Conservation (phyloP, 2,113 vertebrate genomes). For the Physeter macrocephalus region DNA sequence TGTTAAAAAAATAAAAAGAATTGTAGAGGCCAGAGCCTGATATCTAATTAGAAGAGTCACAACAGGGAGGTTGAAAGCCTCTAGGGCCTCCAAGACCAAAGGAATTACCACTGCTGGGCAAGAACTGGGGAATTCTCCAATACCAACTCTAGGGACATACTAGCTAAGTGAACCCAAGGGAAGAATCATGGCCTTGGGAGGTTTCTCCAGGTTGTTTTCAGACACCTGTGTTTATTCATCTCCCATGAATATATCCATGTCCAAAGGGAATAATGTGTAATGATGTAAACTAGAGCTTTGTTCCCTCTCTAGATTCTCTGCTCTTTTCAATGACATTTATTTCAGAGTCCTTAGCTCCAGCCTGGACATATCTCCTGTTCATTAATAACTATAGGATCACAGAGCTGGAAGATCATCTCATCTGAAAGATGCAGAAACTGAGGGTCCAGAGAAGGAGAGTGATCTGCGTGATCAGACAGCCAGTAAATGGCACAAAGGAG, state of each 20-base stretch:
- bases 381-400: neutral
- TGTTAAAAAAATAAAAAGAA: neutral
- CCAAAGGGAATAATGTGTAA: neutral
- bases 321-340: neutral
- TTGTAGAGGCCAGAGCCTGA: neutral
- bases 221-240: constrained; percentile 23
- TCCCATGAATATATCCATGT: constrained; percentile 5
- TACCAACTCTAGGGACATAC: neutral
- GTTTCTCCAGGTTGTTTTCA: constrained; percentile 47
- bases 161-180: constrained; percentile 47
- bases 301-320: neutral
- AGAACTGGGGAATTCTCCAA: constrained; percentile 32
- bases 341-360: neutral
- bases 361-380: neutral
- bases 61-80: neutral
- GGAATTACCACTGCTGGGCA: constrained; percentile 24
- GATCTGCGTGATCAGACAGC: neutral
- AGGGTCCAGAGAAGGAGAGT: neutral
- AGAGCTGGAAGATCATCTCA: neutral
- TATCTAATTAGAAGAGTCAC: constrained; percentile 16
- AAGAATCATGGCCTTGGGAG: constrained; percentile 5
- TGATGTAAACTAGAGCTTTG: neutral
- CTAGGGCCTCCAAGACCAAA: constrained; percentile 24
- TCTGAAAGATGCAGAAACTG: constrained; percentile 23
- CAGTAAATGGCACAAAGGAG: neutral